A percentile compares a stretch with the other conserved stretches of the same genome.
Evolutionary conservation across 1,140 invertebrate species (phyloP).

Genomic region (Cydia amplana): DNA sequence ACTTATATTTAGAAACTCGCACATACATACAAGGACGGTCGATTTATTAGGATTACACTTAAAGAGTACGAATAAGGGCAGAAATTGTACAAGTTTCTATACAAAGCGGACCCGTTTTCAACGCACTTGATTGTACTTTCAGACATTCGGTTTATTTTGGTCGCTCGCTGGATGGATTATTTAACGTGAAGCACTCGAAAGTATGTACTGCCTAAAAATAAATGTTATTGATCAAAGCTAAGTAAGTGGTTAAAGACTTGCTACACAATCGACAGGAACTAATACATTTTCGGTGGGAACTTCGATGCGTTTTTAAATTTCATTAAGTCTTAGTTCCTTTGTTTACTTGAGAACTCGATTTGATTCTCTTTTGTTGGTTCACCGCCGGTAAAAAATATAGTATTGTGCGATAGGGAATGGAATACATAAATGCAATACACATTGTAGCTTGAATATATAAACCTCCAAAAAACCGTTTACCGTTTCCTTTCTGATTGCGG

Average conservation of each 20-base stretch:
- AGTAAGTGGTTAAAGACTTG: not conserved
- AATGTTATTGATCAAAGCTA: slow-evolving; percentile 7
- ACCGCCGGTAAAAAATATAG: not conserved
- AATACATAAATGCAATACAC: no score
- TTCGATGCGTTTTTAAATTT: slow-evolving; percentile 2
- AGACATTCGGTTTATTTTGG: not conserved
- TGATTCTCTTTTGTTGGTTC: not conserved
- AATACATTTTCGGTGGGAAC: slow-evolving; percentile 17
- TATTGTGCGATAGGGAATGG: not conserved
- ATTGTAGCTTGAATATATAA: no score
- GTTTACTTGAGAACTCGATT: slow-evolving; percentile 8
- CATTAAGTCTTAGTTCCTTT: not conserved
- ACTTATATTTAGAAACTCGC: slow-evolving; percentile 38
- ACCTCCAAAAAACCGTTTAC: no score
- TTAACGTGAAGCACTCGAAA: slow-evolving; percentile 15
- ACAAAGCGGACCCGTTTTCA: slow-evolving; percentile 1
- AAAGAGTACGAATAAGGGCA: slow-evolving; percentile 3
- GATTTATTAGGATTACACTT: slow-evolving; percentile 2
- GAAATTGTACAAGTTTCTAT: not conserved
- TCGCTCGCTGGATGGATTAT: slow-evolving; percentile 1
- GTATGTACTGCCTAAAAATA: slow-evolving; percentile 10
- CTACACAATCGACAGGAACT: not conserved
- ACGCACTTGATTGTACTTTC: not conserved
- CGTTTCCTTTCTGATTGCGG: no score
- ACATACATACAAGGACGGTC: slow-evolving; percentile 25